Percentiles rank a stretch among this genome's conserved stretches.
Evolutionary conservation across 2,113 vertebrate species (phyloP).

Genomic region (Percopsis transmontana): DNA sequence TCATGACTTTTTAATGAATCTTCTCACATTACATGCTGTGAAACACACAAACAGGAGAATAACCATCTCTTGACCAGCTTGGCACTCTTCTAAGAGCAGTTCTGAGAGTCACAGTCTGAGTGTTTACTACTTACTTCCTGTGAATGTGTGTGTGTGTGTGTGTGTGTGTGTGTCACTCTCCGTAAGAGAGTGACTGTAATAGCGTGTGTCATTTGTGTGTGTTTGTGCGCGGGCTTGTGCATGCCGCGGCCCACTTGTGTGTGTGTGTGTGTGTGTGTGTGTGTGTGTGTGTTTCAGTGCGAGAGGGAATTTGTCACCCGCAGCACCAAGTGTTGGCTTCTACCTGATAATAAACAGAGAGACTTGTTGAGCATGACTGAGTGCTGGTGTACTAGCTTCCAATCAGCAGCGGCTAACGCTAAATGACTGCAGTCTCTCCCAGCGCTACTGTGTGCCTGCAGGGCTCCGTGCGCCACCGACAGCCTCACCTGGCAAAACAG

Average conservation of each 20-base stretch:
- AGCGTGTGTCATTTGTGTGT: constrained; percentile 13
- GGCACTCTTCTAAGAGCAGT: neutral
- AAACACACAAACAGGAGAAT: neutral
- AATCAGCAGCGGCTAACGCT: constrained; percentile 47
- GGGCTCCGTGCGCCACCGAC: constrained; percentile 9
- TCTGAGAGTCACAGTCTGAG: neutral
- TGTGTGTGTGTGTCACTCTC: neutral
- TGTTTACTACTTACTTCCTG: constrained; percentile 11
- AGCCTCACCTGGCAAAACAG: constrained; percentile 2
- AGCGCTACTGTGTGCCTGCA: constrained; percentile 20
- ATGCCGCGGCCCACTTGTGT: constrained; percentile 21
- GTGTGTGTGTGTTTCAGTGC: constrained; percentile 13
- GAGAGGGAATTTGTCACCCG: constrained; percentile 30
- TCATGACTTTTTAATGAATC: neutral
- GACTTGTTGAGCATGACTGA: constrained; percentile 69
- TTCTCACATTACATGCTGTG: neutral
- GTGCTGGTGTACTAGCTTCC: constrained; percentile 48
- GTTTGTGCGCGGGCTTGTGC: constrained; percentile 9
- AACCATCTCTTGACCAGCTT: neutral
- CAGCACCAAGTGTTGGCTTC: constrained; percentile 41
- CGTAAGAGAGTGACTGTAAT: neutral
- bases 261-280: constrained; percentile 11
- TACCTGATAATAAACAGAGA: constrained; percentile 67
- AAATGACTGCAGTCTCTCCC: constrained; percentile 50
- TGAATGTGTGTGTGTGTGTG: neutral